Conservation (phyloP, 2,797 vertebrate genomes). For the Chaunax sp. region DNA sequence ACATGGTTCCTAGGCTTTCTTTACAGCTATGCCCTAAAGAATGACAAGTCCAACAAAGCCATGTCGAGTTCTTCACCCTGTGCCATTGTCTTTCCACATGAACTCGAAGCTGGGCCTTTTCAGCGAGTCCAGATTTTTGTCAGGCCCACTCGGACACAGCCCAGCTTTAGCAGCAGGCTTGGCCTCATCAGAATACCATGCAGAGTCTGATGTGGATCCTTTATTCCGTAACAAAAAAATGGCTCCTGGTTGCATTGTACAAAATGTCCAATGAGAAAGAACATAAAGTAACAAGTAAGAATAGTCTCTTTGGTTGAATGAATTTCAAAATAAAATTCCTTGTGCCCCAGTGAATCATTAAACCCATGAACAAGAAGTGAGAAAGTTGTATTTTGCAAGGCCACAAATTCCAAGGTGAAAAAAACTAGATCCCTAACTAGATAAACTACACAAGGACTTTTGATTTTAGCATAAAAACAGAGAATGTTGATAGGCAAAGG, state of each 20-base stretch:
- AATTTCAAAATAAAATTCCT: slow-evolving; percentile 62
- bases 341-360: slow-evolving; percentile 70
- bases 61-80: slow-evolving; percentile 85
- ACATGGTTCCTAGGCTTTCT: slow-evolving; percentile 86
- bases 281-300: slow-evolving; percentile 76
- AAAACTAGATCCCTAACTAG: too few species aligned
- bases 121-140: slow-evolving; percentile 85
- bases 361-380: slow-evolving; percentile 41
- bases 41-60: slow-evolving; percentile 88
- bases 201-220: slow-evolving; percentile 79
- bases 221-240: slow-evolving; percentile 75
- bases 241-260: slow-evolving; percentile 71
- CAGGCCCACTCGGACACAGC: slow-evolving; percentile 80
- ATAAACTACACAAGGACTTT: slow-evolving; percentile 15
- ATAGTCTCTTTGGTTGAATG: slow-evolving; percentile 69
- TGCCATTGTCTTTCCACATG: slow-evolving; percentile 86
- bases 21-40: slow-evolving; percentile 84
- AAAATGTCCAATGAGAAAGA: slow-evolving; percentile 72
- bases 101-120: slow-evolving; percentile 87
- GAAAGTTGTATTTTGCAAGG: slow-evolving; percentile 52
- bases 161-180: slow-evolving; percentile 84
- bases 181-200: slow-evolving; percentile 79
- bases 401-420: slow-evolving; percentile 20
- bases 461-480: neutral
- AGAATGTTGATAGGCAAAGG: neutral